phyloP scores from a whole-genome alignment of 2,113 vertebrate genomes.

The Pterocles orientalis region DNA sequence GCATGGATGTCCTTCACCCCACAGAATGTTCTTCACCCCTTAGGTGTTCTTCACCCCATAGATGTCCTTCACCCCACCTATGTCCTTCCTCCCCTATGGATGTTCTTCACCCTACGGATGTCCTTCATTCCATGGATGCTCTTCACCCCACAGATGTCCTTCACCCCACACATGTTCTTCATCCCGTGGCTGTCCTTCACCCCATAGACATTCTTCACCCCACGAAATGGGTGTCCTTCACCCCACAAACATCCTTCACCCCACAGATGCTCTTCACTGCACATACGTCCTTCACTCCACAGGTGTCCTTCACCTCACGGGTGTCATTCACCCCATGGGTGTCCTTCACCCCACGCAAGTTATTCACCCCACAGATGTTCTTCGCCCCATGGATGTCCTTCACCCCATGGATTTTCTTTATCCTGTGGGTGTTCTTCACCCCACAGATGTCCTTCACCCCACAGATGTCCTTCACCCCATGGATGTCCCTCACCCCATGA shows the following conservation, averaged over 20 bases:
- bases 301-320: background rate
- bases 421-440: background rate
- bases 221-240: background rate
- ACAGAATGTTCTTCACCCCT: background rate
- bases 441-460: background rate
- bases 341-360: no score
- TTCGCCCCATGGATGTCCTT: fast-evolving
- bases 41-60: no score
- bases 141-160: background rate
- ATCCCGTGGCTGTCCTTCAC: no score
- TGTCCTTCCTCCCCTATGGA: no score
- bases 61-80: background rate
- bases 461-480: fast-evolving
- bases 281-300: background rate
- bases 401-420: background rate
- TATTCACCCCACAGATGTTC: no score
- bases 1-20: background rate
- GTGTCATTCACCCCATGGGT: no score
- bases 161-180: fast-evolving
- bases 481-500: fast-evolving
- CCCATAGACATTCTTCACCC: background rate
- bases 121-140: background rate
- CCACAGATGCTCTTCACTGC: no score
- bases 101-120: fast-evolving
- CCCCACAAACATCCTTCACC: no score